Percentiles rank a stretch among this genome's conserved stretches.
Conservation (phyloP, 1,140 invertebrate species). For the Saccostrea glomerata region DNA sequence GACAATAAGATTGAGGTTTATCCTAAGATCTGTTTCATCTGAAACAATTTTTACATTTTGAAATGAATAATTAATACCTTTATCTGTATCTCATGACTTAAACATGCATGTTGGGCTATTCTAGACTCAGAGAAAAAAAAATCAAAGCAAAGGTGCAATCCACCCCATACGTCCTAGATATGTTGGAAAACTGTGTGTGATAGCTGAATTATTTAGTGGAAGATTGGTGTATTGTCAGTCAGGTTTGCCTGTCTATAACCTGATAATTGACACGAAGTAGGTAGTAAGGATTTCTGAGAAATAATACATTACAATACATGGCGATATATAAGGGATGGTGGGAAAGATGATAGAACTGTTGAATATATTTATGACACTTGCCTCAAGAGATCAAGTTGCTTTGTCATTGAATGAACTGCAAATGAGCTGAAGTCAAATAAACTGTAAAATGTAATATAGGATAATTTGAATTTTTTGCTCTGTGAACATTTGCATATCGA, state of each 20-base stretch:
- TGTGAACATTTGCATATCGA: too few relatives aligned
- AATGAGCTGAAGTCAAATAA: not conserved
- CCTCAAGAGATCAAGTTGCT: not conserved
- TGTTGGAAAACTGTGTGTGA: not conserved
- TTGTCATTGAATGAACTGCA: not conserved
- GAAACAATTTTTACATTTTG: not conserved
- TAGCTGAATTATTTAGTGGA: not conserved
- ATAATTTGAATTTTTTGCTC: too few relatives aligned
- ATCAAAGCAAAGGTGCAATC: slow-evolving; percentile 30
- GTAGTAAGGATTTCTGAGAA: not conserved
- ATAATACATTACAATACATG: not conserved
- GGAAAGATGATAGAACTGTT: not conserved
- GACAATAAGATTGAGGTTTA: not conserved
- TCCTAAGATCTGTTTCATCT: slow-evolving; percentile 5
- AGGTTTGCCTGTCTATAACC: not conserved
- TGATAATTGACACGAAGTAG: slow-evolving; percentile 1
- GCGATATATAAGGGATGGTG: not conserved
- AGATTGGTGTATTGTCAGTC: not conserved
- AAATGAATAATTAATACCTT: not conserved
- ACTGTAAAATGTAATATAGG: too few relatives aligned
- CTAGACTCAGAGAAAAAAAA: not conserved
- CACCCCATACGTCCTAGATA: not conserved
- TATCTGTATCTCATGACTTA: not conserved
- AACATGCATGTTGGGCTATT: not conserved
- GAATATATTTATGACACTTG: not conserved